phyloP scores from a whole-genome alignment of 2,888 invertebrate genomes.

The Brachyopa scutellaris region DNA sequence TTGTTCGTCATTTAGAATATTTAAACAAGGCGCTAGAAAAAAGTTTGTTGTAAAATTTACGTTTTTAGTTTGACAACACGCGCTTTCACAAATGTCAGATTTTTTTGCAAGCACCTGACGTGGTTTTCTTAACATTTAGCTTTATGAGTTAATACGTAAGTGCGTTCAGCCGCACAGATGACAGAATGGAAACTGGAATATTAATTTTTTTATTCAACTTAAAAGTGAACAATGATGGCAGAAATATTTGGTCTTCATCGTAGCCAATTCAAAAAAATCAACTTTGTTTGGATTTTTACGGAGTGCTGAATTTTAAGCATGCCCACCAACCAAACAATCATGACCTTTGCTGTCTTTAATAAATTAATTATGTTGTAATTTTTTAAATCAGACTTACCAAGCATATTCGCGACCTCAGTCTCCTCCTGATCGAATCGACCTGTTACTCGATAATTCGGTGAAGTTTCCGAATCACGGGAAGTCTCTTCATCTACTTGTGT shows the following conservation, averaged over 20 bases:
- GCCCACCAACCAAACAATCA: no score
- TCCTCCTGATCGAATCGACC: slow-evolving; percentile 96
- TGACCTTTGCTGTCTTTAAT: no score
- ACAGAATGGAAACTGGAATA: no score
- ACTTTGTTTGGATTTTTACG: no score
- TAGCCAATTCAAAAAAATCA: no score
- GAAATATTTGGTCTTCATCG: no score
- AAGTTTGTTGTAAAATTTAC: slow-evolving; percentile 20
- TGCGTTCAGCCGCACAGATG: not conserved
- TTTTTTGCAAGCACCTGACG: slow-evolving; percentile 16
- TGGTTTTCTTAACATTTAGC: slow-evolving; percentile 19
- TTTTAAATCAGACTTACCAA: slow-evolving; percentile 84
- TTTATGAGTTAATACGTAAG: not conserved
- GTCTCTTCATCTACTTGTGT: slow-evolving; percentile 90
- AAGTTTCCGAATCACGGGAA: slow-evolving; percentile 93
- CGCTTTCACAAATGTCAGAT: slow-evolving; percentile 51
- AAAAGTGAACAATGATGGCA: no score
- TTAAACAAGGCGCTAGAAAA: slow-evolving; percentile 26
- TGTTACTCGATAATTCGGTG: slow-evolving; percentile 91
- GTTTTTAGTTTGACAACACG: slow-evolving; percentile 40
- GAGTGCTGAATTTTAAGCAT: no score
- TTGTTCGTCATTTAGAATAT: not conserved
- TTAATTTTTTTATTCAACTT: no score
- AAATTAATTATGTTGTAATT: no score
- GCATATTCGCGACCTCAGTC: slow-evolving; percentile 98